A percentile compares a stretch with the other conserved stretches of the same genome.
Evolutionary conservation across 2,797 vertebrate genomes (phyloP).

Genomic region (Cirrhinus molitorella): DNA sequence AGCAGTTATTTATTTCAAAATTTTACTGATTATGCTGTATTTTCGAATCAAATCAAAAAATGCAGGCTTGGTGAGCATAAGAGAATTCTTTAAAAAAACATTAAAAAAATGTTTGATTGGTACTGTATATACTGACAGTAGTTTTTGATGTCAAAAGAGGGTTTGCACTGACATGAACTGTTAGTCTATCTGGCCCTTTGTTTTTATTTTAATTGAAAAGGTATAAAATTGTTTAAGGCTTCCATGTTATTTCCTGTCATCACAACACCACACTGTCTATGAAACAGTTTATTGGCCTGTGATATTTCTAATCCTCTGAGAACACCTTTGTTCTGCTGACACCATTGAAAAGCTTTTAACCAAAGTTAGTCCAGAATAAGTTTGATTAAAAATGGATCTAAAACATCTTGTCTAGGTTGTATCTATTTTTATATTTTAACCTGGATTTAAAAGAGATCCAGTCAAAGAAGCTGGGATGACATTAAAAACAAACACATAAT

Average conservation of each 20-base stretch:
- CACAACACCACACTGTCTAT: background rate
- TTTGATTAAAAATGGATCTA: background rate
- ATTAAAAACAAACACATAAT: background rate
- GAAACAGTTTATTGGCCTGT: background rate
- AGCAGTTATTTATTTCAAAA: too few relatives aligned
- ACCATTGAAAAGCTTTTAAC: background rate
- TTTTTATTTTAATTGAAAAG: background rate
- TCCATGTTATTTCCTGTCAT: background rate
- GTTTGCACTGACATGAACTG: background rate
- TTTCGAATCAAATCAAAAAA: too few relatives aligned
- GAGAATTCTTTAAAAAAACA: too few relatives aligned
- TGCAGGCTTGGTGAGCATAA: too few relatives aligned
- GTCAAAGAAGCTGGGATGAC: background rate
- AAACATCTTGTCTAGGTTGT: background rate
- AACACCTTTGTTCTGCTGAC: background rate
- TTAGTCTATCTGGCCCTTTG: background rate
- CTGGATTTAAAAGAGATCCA: background rate
- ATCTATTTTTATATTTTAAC: slow-evolving; percentile 1
- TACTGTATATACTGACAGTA: too few relatives aligned
- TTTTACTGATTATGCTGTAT: too few relatives aligned
- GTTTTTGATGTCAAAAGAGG: background rate
- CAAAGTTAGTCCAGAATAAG: background rate
- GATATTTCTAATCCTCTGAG: background rate
- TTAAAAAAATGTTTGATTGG: too few relatives aligned
- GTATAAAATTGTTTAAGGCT: background rate